These are phyloP conservation scores for Salminus brasiliensis DNA, from an alignment of 2,113 vertebrate genomes.

Conservation along the genomic window DNA sequence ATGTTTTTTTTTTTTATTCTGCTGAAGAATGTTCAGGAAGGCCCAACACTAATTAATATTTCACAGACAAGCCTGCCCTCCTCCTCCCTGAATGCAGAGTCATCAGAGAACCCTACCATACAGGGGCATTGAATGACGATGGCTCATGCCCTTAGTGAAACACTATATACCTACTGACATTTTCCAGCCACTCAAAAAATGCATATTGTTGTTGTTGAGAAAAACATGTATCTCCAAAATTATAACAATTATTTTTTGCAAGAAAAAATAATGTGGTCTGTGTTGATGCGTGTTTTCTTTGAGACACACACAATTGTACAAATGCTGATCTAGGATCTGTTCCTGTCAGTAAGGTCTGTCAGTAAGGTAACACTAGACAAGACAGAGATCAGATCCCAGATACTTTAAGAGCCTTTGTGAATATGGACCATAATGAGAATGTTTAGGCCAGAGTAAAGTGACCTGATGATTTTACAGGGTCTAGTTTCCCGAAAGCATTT, in stretches of 20 bases:
- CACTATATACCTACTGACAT: neutral
- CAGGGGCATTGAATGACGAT: neutral
- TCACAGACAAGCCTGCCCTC: neutral
- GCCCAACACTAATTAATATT: conserved; percentile 28
- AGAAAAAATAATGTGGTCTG: too few species aligned
- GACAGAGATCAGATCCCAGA: too few species aligned
- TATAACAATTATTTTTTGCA: neutral
- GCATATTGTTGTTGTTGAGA: neutral
- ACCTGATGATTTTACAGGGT: too few species aligned
- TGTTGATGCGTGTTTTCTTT: too few species aligned
- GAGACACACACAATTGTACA: too few species aligned
- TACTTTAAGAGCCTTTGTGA: too few species aligned
- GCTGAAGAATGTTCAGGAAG: neutral
- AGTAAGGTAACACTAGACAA: too few species aligned
- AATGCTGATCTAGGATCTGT: too few species aligned
- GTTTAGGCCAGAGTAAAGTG: too few species aligned
- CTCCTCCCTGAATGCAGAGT: neutral
- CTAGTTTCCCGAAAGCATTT: too few species aligned
- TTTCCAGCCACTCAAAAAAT: neutral
- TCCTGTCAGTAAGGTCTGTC: too few species aligned
- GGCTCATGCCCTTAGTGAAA: neutral
- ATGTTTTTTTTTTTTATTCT: neutral
- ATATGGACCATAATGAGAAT: too few species aligned
- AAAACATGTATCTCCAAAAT: neutral
- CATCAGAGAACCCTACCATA: neutral